phyloP scores from a whole-genome alignment of 1,140 invertebrate species.

The Oedothorax gibbosus region DNA sequence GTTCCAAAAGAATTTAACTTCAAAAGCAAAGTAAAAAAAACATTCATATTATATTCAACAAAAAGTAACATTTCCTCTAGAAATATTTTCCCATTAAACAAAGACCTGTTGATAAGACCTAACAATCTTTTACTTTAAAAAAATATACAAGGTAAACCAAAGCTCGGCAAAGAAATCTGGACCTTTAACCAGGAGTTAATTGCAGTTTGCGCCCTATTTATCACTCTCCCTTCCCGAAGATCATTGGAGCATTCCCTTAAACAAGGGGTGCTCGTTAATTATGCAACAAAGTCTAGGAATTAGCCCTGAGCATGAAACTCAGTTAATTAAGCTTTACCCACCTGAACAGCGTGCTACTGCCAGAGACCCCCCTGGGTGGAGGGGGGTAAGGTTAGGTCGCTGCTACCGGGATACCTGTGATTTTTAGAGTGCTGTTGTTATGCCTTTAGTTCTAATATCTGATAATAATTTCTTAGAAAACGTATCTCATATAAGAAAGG shows the following conservation, averaged over 20 bases:
- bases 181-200: slow-evolving; percentile 28
- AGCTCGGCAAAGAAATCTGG: background rate
- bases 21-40: too few species aligned
- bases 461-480: too few species aligned
- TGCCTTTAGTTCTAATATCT: too few species aligned
- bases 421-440: too few species aligned
- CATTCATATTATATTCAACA: too few species aligned
- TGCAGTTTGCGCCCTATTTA: slow-evolving; percentile 60
- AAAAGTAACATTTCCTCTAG: too few species aligned
- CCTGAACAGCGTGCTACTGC: slow-evolving; percentile 28
- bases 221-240: slow-evolving; percentile 49
- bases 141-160: background rate
- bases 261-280: slow-evolving; percentile 55
- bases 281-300: slow-evolving; percentile 60
- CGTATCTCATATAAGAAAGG: too few species aligned
- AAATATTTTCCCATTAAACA: too few species aligned
- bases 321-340: slow-evolving; percentile 61
- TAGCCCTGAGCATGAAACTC: slow-evolving; percentile 59
- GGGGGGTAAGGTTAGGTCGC: background rate
- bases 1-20: too few species aligned
- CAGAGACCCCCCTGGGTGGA: background rate
- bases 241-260: slow-evolving; percentile 54
- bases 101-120: too few species aligned
- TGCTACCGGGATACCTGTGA: background rate
- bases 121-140: too few species aligned